Evolutionary conservation across 2,797 vertebrate genomes (phyloP), one percentile per base, ranked within the genome.

Genomic region (Hylomyscus alleni): DNA sequence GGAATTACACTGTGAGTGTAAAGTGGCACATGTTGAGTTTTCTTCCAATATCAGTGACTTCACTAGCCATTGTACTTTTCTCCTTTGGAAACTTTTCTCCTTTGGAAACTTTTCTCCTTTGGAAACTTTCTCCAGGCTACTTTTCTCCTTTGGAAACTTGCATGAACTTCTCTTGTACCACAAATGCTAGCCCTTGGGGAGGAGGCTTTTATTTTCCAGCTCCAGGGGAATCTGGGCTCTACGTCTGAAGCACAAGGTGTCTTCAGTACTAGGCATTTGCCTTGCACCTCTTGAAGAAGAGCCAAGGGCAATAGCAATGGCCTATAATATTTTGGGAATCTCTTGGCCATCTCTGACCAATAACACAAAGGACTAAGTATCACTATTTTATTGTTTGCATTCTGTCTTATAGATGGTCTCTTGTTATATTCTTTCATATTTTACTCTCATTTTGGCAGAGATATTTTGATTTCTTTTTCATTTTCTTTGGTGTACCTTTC

Each of bases 381-480:
- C 10, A 37, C 54, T 58, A 40, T 20, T 58, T 82, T 26, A n/a
- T 81, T 58, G 20, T 37, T 58, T 82, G 3, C 29, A 50, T 77
- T 77, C 26, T 50, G 26, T 26, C 40, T 76, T 76, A 31, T 13
- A 76, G 73, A 76, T 4, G 26, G 40, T 26, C 40, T 22, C 10
- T 83, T 50, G 22, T 15, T 95, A 8, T 54, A 6, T 93, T 87
- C 52, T 24, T 81, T 90, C 81, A 58, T 87, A 24, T 67, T 93
- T 91, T 22, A 75, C 47, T 82, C 26, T 73, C 11, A 34, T 47
- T 34, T 15, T 69, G 3, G 20, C 52, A 40, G 22, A 54, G 20
- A 78, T 44, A 31, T 34, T 95, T 89, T 78, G 6, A 40, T 62
- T 93, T 17, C 31, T 72, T 93, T 62, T 44, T 58, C n/a, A 67